Conservation (phyloP, 2,797 vertebrate genomes). For the Sebastes taczanowskii region DNA sequence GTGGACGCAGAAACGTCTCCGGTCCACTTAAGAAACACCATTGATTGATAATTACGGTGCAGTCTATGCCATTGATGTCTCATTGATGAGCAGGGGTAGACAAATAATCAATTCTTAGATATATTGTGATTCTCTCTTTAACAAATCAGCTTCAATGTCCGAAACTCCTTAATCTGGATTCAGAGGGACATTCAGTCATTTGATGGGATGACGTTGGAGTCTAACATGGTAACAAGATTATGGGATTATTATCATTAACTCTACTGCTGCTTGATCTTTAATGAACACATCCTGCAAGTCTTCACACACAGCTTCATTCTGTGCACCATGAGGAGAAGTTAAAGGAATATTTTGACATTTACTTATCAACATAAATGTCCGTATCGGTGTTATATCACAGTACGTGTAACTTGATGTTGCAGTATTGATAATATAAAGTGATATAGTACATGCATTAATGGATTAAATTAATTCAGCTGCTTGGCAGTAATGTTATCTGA, state of each 20-base stretch:
- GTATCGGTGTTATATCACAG: neutral
- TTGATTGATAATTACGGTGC: slow-evolving; percentile 7
- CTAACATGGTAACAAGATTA: neutral
- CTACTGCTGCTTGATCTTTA: neutral
- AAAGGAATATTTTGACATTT: neutral
- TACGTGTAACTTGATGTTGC: neutral
- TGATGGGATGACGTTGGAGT: neutral
- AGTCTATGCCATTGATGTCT: neutral
- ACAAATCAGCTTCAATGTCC: neutral
- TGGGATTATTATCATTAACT: neutral
- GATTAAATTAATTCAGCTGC: too few relatives aligned
- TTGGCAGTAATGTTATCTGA: too few relatives aligned
- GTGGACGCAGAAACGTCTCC: neutral
- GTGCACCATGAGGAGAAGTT: neutral
- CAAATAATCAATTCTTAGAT: neutral
- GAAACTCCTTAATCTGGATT: neutral
- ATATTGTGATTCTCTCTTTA: neutral
- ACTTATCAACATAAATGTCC: too few relatives aligned
- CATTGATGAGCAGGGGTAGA: neutral
- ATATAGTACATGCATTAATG: neutral
- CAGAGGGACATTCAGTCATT: neutral
- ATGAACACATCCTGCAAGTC: neutral
- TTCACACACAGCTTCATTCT: neutral
- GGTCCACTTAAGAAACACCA: neutral
- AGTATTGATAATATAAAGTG: neutral